Evolutionary conservation across 2,797 vertebrate species (phyloP), one percentile per base, ranked within the genome.

Genomic region (Paedocypris micromegethes): DNA sequence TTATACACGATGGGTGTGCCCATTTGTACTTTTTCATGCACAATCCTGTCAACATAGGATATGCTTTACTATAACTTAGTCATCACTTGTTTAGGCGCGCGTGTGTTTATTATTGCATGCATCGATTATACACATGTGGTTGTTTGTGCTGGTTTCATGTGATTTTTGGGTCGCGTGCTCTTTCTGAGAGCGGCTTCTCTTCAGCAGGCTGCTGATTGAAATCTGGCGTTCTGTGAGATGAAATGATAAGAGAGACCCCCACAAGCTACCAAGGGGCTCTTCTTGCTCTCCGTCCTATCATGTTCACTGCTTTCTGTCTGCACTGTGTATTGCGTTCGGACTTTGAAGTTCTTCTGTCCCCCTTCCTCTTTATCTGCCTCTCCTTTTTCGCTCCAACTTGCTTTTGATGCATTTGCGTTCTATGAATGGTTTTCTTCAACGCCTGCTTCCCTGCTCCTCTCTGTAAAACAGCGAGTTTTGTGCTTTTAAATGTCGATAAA

Each of bases 401-500:
- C 87, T 89, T 64, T 90, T 90, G 85, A 90, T 87, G 86, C 86
- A 73, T 86, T 88, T 87, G 86, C 83, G 83, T 87, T 88, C 85
- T 85, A 84, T 87, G 85, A 88, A 88, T 87, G 85, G 85, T 85
- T 86, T 75, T 83, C 81, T 86, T 85, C 87, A 87, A 85, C 84
- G 83, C 80, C 77, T 77, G 81, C 75, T 75, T 87, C 85, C 79
- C 69, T 80, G 76, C 85, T 79, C 79, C 80, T 83, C 83, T 79
- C 79, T 75, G 75, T 75, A 79, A 82, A 70, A 87, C 76, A 79
- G 82, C 78, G 81, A 84, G 83, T 84, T 76, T 85, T 79, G 79
- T 80, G 44, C 79, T 77, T 88, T 87, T 88, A 83, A 89, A 79
- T 79, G 78, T 85, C 84, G 84, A 88, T 89, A 88, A 90, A 89